A percentile compares a stretch with the other conserved stretches of the same genome.
Evolutionary conservation across 2,797 vertebrate genomes (phyloP).

Genomic region (Crax fasciolata): DNA sequence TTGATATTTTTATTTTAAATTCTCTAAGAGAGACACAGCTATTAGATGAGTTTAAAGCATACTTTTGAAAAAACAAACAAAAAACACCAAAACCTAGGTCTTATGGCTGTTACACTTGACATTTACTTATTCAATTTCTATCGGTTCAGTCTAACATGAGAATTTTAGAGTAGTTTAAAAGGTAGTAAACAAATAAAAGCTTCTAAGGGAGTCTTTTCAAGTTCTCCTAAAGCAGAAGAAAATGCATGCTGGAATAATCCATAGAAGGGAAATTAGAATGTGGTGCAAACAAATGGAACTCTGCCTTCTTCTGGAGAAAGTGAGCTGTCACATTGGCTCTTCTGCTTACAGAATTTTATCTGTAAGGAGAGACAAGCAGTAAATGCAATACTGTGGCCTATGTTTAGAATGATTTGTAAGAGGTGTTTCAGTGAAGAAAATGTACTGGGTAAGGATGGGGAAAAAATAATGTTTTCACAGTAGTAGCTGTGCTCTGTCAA

Average conservation of each 20-base stretch:
- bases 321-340: background rate
- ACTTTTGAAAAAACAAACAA: background rate
- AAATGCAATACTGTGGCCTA: background rate
- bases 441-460: background rate
- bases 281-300: background rate
- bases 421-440: background rate
- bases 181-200: background rate
- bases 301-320: background rate
- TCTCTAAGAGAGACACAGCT: accelerated
- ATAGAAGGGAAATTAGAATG: background rate
- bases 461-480: background rate
- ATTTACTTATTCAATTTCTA: background rate
- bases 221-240: background rate
- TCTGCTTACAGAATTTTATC: background rate
- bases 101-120: background rate
- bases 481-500: background rate
- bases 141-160: background rate
- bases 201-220: background rate
- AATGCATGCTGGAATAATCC: background rate
- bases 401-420: background rate
- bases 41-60: background rate
- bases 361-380: background rate
- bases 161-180: background rate
- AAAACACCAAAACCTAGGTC: background rate
- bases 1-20: background rate